phyloP scores from a whole-genome alignment of 2,113 vertebrate species.

The Sorex fumeus region DNA sequence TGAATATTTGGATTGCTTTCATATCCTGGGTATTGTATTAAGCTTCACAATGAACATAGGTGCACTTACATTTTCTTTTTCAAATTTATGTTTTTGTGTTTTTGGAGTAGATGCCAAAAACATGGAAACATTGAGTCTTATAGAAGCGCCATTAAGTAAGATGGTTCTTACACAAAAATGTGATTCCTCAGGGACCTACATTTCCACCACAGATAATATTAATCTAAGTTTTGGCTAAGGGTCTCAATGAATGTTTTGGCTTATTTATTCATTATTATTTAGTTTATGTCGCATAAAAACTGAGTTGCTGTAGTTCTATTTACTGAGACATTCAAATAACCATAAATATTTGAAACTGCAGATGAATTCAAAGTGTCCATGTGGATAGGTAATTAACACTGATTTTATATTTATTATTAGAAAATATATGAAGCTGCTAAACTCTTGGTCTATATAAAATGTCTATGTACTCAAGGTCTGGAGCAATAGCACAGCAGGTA shows the following conservation, averaged over 20 bases:
- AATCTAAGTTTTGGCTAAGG: constrained; percentile 47
- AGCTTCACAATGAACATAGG: no score
- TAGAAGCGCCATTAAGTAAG: no score
- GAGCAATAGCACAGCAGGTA: no score
- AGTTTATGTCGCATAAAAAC: constrained; percentile 47
- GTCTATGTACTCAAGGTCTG: not conserved
- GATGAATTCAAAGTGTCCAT: constrained; percentile 31
- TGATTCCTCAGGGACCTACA: not conserved
- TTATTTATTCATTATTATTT: constrained; percentile 64
- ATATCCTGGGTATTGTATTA: no score
- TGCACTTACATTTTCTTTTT: no score
- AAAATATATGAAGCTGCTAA: not conserved
- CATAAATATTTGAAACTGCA: constrained; percentile 52
- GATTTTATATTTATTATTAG: not conserved
- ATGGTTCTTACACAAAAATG: constrained; percentile 1
- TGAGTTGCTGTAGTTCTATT: constrained; percentile 16
- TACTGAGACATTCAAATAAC: constrained; percentile 44
- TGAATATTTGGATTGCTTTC: no score
- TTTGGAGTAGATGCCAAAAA: no score
- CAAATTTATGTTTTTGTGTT: no score
- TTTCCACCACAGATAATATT: not conserved
- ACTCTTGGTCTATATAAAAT: not conserved
- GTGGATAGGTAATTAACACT: not conserved
- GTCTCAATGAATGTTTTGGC: constrained; percentile 36
- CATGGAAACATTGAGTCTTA: no score